Evolutionary conservation across 2,797 vertebrate species (phyloP).

Genomic region (Erpetoichthys calabaricus): DNA sequence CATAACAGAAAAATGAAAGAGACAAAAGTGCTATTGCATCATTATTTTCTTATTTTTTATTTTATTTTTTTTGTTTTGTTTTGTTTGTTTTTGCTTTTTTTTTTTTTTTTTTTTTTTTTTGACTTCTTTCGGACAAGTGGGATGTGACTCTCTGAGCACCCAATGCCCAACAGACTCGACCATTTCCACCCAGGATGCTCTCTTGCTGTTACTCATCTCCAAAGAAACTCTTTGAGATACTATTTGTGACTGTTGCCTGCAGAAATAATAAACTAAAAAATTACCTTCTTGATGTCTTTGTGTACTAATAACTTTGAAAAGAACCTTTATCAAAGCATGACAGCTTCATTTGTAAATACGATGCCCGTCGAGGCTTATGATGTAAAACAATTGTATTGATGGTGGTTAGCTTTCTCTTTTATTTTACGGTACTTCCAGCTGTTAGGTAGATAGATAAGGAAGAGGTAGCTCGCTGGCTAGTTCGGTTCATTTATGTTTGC

Average conservation of each 20-base stretch:
- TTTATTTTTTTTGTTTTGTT: neutral
- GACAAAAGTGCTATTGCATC: neutral
- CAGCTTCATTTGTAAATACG: constrained; percentile 94
- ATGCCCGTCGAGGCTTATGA: constrained; percentile 80
- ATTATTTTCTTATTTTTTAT: neutral
- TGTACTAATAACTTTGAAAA: constrained; percentile 91
- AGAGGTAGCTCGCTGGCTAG: constrained; percentile 85
- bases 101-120: constrained; percentile 13
- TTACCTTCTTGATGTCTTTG: constrained; percentile 77
- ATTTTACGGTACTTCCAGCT: constrained; percentile 84
- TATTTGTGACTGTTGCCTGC: constrained; percentile 79
- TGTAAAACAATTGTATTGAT: constrained; percentile 96
- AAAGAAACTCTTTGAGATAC: constrained; percentile 69
- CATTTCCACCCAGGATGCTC: constrained; percentile 18
- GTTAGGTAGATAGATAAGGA: constrained; percentile 62
- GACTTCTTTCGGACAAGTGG: constrained; percentile 13
- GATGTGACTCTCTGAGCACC: constrained; percentile 24
- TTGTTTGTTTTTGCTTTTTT: neutral
- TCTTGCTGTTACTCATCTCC: constrained; percentile 54
- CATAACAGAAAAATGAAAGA: neutral
- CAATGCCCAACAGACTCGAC: constrained; percentile 19
- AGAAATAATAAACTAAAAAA: constrained; percentile 50
- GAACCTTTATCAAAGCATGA: constrained; percentile 88
- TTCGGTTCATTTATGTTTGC: constrained; percentile 84
- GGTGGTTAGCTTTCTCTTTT: constrained; percentile 72